Percentiles rank a stretch among this genome's conserved stretches.
These are phyloP conservation scores for Augochlora pura DNA, from an alignment of 1,140 invertebrate genomes.

Conservation along the genomic window DNA sequence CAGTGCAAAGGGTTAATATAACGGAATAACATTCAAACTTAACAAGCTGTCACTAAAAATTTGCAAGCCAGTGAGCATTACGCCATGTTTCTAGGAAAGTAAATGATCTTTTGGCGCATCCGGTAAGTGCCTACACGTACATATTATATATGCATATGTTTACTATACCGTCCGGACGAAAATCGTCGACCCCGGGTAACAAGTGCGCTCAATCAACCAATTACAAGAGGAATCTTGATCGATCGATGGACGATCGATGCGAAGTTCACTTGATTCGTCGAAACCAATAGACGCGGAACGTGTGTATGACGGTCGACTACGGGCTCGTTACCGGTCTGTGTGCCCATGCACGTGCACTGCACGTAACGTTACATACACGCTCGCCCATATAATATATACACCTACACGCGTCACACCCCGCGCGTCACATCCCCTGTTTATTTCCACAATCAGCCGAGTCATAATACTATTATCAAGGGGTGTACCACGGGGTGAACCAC, in stretches of 20 bases:
- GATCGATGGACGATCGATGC: conserved; percentile 57
- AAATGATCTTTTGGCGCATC: not conserved
- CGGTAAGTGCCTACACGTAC: too few relatives aligned
- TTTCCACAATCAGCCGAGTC: conserved; percentile 76
- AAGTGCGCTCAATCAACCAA: conserved; percentile 41
- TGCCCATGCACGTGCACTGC: conserved; percentile 11
- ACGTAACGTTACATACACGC: conserved; percentile 26
- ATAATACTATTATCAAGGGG: conserved; percentile 77
- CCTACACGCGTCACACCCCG: conserved; percentile 41
- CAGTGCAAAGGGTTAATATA: too few relatives aligned
- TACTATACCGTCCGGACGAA: too few relatives aligned
- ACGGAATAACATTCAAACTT: too few relatives aligned
- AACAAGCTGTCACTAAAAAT: too few relatives aligned
- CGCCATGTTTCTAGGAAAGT: too few relatives aligned
- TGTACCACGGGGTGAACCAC: conserved; percentile 64
- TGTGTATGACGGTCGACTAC: conserved; percentile 41
- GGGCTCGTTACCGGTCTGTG: not conserved
- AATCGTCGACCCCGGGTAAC: too few relatives aligned
- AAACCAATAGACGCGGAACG: conserved; percentile 65
- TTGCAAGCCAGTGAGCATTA: too few relatives aligned
- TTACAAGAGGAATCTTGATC: conserved; percentile 44
- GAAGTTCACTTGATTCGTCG: conserved; percentile 67
- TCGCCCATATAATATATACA: conserved; percentile 30
- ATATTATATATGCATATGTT: too few relatives aligned
- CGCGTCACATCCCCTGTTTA: conserved; percentile 69